Evolutionary conservation across 2,113 vertebrate species (phyloP).

Genomic region (Rhineura floridana): DNA sequence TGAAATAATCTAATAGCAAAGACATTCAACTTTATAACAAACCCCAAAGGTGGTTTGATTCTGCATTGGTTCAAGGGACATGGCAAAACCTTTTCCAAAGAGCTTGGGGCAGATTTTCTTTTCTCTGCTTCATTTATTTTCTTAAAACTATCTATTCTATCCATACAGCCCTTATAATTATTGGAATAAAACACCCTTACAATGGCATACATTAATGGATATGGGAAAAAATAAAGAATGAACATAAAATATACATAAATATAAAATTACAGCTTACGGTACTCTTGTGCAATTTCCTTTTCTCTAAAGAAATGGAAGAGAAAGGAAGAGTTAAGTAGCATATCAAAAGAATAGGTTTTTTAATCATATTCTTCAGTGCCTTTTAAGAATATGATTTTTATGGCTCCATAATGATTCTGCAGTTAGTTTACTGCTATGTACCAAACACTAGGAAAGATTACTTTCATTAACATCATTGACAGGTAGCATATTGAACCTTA

Average conservation of each 20-base stretch:
- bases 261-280: conserved; percentile 42
- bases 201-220: conserved; percentile 50
- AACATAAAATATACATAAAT: conserved; percentile 34
- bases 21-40: conserved; percentile 51
- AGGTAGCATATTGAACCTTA: conserved; percentile 33
- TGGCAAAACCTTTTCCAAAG: conserved; percentile 31
- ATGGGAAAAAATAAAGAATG: conserved; percentile 47
- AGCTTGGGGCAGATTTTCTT: conserved; percentile 8
- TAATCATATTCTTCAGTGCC: conserved; percentile 59
- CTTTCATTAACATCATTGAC: conserved; percentile 43
- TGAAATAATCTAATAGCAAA: conserved; percentile 52
- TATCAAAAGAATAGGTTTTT: conserved; percentile 40
- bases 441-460: conserved; percentile 36
- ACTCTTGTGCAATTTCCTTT: conserved; percentile 48
- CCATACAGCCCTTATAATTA: conserved; percentile 44
- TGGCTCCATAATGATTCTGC: conserved; percentile 48
- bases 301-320: conserved; percentile 47
- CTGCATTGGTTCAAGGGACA: conserved; percentile 49
- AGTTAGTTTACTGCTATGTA: conserved; percentile 25
- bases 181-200: conserved; percentile 52
- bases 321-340: conserved; percentile 58
- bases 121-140: conserved; percentile 40
- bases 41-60: conserved; percentile 25
- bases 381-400: conserved; percentile 39
- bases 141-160: conserved; percentile 46